Conservation (phyloP, 2,888 invertebrate species). For the Nasonia oneida region DNA sequence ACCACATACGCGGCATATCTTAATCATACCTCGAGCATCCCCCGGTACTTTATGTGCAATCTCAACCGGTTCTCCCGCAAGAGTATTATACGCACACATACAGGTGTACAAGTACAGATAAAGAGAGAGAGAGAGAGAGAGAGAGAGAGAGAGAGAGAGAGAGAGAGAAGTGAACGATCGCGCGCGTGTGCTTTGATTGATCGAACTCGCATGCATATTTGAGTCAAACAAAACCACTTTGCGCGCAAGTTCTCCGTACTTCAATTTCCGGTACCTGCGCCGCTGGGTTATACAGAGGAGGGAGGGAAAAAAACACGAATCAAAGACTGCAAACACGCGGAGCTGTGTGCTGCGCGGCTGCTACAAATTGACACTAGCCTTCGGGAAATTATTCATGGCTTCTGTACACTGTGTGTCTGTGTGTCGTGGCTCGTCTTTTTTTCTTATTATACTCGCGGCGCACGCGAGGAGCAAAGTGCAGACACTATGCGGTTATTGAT, state of each 20-base stretch:
- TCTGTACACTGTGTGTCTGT: not conserved
- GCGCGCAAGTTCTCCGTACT: not conserved
- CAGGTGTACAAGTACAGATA: not conserved
- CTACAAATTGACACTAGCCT: conserved; percentile 30
- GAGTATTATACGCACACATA: not conserved
- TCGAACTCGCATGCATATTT: conserved; percentile 2
- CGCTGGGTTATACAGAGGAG: not conserved
- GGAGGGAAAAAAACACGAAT: not conserved
- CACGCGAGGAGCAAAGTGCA: conserved; percentile 34
- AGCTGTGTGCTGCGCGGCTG: not conserved
- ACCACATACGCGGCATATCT: not conserved
- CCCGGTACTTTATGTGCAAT: not conserved
- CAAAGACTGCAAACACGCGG: not conserved
- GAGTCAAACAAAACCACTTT: not conserved
- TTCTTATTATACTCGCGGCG: not conserved
- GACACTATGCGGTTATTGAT: conserved; percentile 50
- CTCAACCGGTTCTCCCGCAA: conserved; percentile 37
- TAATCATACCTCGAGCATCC: conserved; percentile 14
- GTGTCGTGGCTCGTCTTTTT: not conserved
- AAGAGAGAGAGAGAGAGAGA: no score
- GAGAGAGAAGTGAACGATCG: not conserved
- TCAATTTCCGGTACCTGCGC: not conserved
- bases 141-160: no score
- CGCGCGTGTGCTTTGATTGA: not conserved
- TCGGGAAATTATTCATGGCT: conserved; percentile 32